A percentile compares a stretch with the other conserved stretches of the same genome.
These are phyloP conservation scores for Dipus sagitta DNA, from an alignment of 2,797 vertebrate species.

Conservation along the genomic window DNA sequence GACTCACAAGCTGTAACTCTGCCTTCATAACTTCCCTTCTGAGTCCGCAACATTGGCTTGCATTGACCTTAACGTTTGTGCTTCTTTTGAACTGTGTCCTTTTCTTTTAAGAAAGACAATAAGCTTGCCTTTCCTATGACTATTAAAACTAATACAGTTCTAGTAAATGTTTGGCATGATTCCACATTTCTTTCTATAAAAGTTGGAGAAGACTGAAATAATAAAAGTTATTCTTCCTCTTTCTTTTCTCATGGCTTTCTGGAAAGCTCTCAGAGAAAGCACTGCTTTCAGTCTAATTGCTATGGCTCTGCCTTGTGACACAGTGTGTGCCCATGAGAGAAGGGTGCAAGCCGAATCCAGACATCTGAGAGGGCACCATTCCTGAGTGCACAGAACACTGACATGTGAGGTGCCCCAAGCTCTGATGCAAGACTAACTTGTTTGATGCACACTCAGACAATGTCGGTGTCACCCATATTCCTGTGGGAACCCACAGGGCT, in stretches of 20 bases:
- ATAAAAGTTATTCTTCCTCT: neutral
- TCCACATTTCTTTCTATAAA: conserved; percentile 3
- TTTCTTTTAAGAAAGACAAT: conserved; percentile 24
- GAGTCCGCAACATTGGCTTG: neutral
- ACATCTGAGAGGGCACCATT: neutral
- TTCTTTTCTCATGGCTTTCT: neutral
- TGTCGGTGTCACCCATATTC: accelerated
- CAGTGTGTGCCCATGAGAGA: neutral
- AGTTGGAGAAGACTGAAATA: neutral
- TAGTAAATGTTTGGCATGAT: neutral
- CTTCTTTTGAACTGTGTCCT: conserved; percentile 27
- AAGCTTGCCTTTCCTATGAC: conserved; percentile 2
- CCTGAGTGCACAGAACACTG: accelerated
- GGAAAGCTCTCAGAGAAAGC: neutral
- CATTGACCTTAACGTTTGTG: neutral
- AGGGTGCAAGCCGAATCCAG: neutral
- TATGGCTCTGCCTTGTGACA: neutral
- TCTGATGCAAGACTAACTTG: neutral
- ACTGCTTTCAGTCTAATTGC: neutral
- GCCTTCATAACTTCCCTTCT: no score
- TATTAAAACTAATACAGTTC: neutral
- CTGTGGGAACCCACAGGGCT: neutral
- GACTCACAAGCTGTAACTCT: no score
- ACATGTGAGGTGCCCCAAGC: accelerated
- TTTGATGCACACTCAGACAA: neutral